phyloP scores from a whole-genome alignment of 2,113 vertebrate species.

The Glaucidium brasilianum region DNA sequence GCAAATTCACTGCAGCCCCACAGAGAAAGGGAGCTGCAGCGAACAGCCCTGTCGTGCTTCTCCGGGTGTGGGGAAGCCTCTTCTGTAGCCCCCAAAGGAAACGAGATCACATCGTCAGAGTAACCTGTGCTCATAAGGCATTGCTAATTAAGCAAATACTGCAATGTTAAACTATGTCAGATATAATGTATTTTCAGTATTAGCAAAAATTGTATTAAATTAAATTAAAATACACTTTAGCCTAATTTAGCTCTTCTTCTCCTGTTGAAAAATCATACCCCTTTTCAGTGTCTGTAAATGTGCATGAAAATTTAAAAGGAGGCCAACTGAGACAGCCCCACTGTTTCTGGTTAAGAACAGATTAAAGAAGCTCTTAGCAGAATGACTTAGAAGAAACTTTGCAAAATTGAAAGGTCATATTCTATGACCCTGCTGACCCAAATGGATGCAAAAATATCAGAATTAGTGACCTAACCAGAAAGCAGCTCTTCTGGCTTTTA shows the following conservation, averaged over 20 bases:
- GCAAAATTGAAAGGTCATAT: conserved; percentile 8
- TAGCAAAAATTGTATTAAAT: not conserved
- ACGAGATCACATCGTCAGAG: not conserved
- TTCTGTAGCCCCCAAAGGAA: not conserved
- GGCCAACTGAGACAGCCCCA: not conserved
- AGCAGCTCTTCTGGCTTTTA: not conserved
- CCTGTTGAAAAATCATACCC: not conserved
- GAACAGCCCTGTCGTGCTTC: not conserved
- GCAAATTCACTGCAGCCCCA: conserved; percentile 40
- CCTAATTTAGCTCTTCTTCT: conserved; percentile 4
- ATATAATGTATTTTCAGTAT: conserved; percentile 1
- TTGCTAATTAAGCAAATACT: not conserved
- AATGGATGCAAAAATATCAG: conserved; percentile 34
- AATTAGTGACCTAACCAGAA: conserved; percentile 1
- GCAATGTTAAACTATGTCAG: not conserved
- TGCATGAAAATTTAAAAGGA: not conserved
- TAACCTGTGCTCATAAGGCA: not conserved
- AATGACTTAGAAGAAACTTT: conserved; percentile 47
- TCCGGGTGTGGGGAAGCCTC: not conserved
- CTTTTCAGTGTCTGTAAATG: not conserved
- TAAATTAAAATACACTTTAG: not conserved
- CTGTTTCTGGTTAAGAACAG: not conserved
- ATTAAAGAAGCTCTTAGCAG: conserved; percentile 30
- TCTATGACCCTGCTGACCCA: conserved; percentile 48
- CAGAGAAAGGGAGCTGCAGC: conserved; percentile 19